These are phyloP conservation scores for Myocastor coypus DNA, from an alignment of 2,113 vertebrate genomes.

Conservation along the genomic window DNA sequence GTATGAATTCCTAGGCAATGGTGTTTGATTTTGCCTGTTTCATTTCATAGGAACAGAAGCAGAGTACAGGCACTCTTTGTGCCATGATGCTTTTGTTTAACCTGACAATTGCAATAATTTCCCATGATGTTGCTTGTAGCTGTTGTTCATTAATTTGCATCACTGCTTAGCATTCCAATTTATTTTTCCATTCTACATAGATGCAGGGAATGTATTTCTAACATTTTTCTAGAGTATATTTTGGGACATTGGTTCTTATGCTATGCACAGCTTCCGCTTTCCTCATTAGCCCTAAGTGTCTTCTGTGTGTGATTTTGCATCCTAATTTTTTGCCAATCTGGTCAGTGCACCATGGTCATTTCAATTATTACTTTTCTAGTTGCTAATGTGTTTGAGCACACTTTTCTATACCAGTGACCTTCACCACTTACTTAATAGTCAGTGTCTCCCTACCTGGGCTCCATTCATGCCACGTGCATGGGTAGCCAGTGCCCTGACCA, in stretches of 20 bases:
- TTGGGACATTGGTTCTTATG: not conserved
- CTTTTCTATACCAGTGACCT: not conserved
- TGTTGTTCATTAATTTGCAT: not conserved
- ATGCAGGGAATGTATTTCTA: not conserved
- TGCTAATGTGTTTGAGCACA: conserved; percentile 1
- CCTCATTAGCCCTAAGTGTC: not conserved
- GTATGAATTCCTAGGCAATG: not conserved
- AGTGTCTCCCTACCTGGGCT: not conserved
- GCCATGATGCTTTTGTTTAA: not conserved
- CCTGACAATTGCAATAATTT: not conserved
- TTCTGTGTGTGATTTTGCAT: conserved; percentile 29
- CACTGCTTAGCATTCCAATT: not conserved
- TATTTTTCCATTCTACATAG: not conserved
- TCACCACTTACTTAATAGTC: not conserved
- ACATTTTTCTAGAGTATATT: not conserved
- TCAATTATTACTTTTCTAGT: conserved; percentile 33
- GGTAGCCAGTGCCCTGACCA: not conserved
- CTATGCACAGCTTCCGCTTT: not conserved
- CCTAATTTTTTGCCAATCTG: conserved; percentile 41
- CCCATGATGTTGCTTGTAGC: not conserved
- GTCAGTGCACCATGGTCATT: not conserved
- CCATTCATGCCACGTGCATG: not conserved
- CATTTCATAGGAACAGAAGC: conserved; percentile 12
- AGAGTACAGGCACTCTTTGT: not conserved
- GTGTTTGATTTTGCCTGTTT: not conserved